phyloP scores from a whole-genome alignment of 2,113 vertebrate genomes.

The Lichenostomus cassidix region DNA sequence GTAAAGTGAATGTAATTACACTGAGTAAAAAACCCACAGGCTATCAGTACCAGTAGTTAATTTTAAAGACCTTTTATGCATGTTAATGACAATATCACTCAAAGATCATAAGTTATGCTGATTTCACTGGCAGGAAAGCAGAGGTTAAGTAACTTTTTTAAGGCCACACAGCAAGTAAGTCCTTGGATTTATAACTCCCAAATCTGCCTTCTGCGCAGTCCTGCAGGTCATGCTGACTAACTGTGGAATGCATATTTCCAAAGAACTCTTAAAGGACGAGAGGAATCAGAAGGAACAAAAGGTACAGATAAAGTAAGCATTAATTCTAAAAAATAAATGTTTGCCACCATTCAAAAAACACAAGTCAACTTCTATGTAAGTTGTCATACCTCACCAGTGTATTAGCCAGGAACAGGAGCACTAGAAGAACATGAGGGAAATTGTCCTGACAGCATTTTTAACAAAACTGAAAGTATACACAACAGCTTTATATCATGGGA shows the following conservation, averaged over 20 bases:
- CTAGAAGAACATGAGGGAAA: not conserved
- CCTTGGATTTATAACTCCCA: conserved; percentile 18
- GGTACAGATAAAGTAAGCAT: conserved; percentile 4
- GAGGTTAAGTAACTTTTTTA: conserved; percentile 3
- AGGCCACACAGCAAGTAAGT: conserved; percentile 36
- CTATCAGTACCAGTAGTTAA: not conserved
- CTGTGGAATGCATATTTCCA: conserved; percentile 31
- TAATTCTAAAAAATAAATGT: not conserved
- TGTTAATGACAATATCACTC: not conserved
- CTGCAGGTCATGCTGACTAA: conserved; percentile 49
- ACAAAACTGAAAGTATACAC: not conserved
- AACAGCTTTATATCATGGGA: not conserved
- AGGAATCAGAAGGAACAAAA: conserved; percentile 25
- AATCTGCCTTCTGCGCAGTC: not conserved
- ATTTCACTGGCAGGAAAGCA: not conserved
- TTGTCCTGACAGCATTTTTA: not conserved
- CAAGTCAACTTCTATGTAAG: not conserved
- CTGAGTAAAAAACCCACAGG: not conserved
- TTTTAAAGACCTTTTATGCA: not conserved
- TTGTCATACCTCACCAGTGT: not conserved
- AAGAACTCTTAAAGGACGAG: not conserved
- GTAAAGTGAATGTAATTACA: not conserved
- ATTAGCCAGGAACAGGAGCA: not conserved
- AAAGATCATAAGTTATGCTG: not conserved
- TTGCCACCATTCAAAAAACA: not conserved